These are phyloP conservation scores for Arvicola amphibius DNA, from an alignment of 2,797 vertebrate species.

Conservation along the genomic window DNA sequence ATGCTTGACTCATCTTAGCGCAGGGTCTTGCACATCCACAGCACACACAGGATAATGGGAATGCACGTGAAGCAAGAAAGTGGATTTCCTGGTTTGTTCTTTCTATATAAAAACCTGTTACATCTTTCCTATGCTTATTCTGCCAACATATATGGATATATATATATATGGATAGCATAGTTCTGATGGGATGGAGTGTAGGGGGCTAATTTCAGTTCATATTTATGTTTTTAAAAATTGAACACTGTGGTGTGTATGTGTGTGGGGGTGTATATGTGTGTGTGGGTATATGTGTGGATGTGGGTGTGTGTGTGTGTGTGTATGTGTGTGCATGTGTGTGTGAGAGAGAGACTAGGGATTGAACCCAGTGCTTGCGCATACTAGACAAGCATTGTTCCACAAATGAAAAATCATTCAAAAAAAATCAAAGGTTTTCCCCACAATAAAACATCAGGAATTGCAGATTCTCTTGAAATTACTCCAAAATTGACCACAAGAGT, in stretches of 20 bases:
- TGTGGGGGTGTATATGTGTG: background rate
- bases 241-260: background rate
- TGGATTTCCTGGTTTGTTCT: background rate
- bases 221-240: background rate
- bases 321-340: background rate
- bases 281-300: background rate
- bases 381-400: background rate
- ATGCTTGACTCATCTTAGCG: background rate
- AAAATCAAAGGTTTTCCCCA: background rate
- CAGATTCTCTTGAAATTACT: background rate
- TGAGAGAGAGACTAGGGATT: background rate
- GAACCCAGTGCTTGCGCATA: background rate
- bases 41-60: background rate
- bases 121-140: background rate
- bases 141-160: background rate
- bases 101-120: background rate
- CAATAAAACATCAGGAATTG: constrained; percentile 17
- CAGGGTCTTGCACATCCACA: background rate
- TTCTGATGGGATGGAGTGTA: background rate
- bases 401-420: background rate
- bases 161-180: background rate
- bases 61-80: background rate
- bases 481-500: background rate
- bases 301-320: no score
- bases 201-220: background rate